Percentiles rank a stretch among this genome's conserved stretches.
Conservation (phyloP, 2,797 vertebrate genomes). For the Percopsis omiscomaycus region DNA sequence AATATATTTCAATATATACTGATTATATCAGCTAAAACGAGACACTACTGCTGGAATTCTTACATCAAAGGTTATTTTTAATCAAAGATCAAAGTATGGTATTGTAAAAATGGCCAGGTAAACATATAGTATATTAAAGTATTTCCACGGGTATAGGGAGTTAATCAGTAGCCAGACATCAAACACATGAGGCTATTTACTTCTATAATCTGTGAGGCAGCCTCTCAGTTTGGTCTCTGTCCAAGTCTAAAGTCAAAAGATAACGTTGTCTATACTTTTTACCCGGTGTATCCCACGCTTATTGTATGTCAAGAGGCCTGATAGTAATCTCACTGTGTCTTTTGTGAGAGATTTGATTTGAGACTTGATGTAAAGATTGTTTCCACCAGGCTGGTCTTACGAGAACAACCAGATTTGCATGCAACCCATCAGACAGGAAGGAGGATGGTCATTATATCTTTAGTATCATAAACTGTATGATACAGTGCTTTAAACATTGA, state of each 20-base stretch:
- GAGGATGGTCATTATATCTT: neutral
- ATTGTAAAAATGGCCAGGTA: neutral
- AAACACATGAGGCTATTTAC: slow-evolving; percentile 53
- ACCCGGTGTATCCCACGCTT: neutral
- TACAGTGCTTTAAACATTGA: no score
- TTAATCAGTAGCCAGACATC: slow-evolving; percentile 69
- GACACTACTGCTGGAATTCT: no score
- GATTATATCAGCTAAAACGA: no score
- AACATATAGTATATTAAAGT: slow-evolving; percentile 15
- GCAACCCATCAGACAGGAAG: neutral
- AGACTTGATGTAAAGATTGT: neutral
- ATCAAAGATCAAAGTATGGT: slow-evolving; percentile 17
- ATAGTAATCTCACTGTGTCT: neutral
- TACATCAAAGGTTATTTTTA: neutral
- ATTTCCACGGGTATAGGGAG: slow-evolving; percentile 20
- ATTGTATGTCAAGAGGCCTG: neutral
- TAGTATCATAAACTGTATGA: neutral
- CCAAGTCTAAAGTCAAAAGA: slow-evolving; percentile 24
- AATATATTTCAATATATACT: no score
- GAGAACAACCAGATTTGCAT: slow-evolving; percentile 39
- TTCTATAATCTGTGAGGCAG: slow-evolving; percentile 52
- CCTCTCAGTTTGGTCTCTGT: slow-evolving; percentile 7
- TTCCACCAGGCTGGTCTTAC: slow-evolving; percentile 30
- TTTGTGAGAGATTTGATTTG: neutral
- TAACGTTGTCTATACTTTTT: neutral